Evolutionary conservation across 2,113 vertebrate species (phyloP), one percentile per base, ranked within the genome.

Genomic region (Triplophysa rosa): DNA sequence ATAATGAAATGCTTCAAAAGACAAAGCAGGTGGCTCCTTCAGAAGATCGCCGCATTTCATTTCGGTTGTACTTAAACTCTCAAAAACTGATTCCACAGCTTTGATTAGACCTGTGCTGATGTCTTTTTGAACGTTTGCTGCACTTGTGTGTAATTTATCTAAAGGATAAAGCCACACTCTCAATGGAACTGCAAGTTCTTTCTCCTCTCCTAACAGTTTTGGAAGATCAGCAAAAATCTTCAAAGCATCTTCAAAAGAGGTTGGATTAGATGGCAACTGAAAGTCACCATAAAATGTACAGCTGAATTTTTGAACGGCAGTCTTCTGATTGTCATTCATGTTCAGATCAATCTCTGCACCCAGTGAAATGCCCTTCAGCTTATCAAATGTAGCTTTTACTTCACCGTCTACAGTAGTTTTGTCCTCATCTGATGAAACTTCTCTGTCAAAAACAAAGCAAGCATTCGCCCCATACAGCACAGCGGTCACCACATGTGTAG

Each of bases 101-200:
- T 17, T 64, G 23, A 84, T 59, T 10, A 87, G 12, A 1, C 9
- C 26, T 0, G 8, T 14, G 4, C 56, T 82, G 26, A 87, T 83
- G 13, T 84, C 82, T 11, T 40, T 67, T 7, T 82, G 67, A 72
- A 87, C 23, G 47, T 58, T 78, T 12, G 80, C 84, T 54, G 76
- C 83, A 58, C 2, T 83, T 26, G 70, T 65, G 59, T 83, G 45
- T 61, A 89, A 82, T 42, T 79, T 80, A 24, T 29, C 68, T 33
- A 89, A 71, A 0, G 86, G 85, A 19, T 87, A 83, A 13, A 87
- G 82, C 82, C 79, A 87, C 49, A 87, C 83, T 37, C 0, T 65
- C 2, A 87, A 0, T 9, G 88, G 85, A 52, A 89, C 82, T 7
- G 66, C 73, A 37, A 26, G 1, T 6, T 59, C 29, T 42, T 77